A percentile compares a stretch with the other conserved stretches of the same genome.
Evolutionary conservation across 2,888 invertebrate species (phyloP).

Genomic region (Nemotelus nigrinus): DNA sequence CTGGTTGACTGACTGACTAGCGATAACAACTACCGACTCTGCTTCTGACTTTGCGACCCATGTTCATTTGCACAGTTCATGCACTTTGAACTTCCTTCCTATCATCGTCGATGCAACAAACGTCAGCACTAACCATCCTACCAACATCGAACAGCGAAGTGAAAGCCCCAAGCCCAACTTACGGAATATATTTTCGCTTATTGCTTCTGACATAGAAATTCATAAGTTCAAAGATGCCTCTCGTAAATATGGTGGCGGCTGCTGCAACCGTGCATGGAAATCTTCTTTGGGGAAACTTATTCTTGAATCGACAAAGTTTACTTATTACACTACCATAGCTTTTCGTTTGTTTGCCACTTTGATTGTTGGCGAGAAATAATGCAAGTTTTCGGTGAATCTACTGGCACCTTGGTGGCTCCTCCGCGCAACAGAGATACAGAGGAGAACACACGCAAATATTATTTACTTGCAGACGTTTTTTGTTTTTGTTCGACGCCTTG

Average conservation of each 20-base stretch:
- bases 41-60: background rate
- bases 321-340: no score
- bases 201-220: conserved; percentile 10
- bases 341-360: background rate
- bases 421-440: background rate
- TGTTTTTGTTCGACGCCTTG: conserved; percentile 1
- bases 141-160: background rate
- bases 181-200: conserved; percentile 1
- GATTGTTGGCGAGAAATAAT: background rate
- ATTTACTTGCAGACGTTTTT: conserved; percentile 6
- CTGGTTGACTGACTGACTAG: background rate
- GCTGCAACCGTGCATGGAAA: background rate
- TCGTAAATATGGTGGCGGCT: no score
- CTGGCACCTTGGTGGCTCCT: conserved; percentile 15
- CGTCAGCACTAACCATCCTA: background rate
- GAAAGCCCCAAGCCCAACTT: conserved; percentile 3
- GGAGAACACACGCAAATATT: background rate
- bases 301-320: conserved; percentile 1
- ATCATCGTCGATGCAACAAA: conserved; percentile 9
- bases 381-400: conserved; percentile 6
- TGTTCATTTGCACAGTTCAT: conserved; percentile 42
- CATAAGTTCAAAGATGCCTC: conserved; percentile 16
- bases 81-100: conserved; percentile 44
- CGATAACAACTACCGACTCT: background rate
- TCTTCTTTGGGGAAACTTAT: conserved; percentile 13